Evolutionary conservation across 2,888 invertebrate species (phyloP).

Genomic region (Conomelus anceps): DNA sequence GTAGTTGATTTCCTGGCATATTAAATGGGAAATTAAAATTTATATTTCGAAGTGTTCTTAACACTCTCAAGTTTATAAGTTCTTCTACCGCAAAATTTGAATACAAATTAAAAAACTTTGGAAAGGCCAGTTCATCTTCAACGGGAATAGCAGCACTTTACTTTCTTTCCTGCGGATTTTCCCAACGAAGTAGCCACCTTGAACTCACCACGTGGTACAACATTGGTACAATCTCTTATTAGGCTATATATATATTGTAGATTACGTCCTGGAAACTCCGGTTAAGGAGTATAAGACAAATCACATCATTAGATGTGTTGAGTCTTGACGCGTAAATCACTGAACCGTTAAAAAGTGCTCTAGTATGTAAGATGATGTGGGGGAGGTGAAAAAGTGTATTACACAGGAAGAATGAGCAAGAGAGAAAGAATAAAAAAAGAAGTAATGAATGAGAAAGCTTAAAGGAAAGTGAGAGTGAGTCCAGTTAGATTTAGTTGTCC

Average conservation of each 20-base stretch:
- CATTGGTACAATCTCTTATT: background rate
- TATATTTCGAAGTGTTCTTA: too few relatives aligned
- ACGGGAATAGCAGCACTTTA: background rate
- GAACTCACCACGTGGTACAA: too few relatives aligned
- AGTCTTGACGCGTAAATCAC: background rate
- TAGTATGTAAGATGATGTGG: background rate
- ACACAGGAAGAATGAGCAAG: background rate
- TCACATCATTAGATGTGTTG: too few relatives aligned
- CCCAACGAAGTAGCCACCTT: background rate
- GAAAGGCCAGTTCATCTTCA: background rate
- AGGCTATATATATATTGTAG: too few relatives aligned
- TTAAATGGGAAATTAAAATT: too few relatives aligned
- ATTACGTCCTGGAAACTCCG: too few relatives aligned
- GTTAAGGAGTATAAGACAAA: too few relatives aligned
- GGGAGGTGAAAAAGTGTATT: background rate
- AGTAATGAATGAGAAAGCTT: background rate
- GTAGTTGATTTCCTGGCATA: too few relatives aligned
- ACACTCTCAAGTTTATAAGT: too few relatives aligned
- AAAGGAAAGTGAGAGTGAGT: background rate
- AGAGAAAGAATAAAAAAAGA: background rate
- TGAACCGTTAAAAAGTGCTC: background rate
- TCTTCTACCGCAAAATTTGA: too few relatives aligned
- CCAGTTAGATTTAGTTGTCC: background rate
- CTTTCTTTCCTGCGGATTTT: background rate
- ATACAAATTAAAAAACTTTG: too few relatives aligned